These are phyloP conservation scores for Coptodon bakossiorum DNA, from an alignment of 2,113 vertebrate genomes.

Conservation along the genomic window DNA sequence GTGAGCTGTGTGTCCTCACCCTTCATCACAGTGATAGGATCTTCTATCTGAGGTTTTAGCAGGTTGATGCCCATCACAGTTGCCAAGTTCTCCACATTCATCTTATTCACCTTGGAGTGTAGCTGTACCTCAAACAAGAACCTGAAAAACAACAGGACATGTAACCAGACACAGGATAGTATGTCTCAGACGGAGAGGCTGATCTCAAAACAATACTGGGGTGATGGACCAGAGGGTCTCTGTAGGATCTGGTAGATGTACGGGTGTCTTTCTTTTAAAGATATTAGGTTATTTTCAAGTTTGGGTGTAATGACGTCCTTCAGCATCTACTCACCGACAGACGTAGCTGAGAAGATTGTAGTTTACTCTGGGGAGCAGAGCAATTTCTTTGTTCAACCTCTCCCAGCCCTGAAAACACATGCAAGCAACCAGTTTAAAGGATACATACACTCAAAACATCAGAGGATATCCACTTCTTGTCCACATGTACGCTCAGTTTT, in stretches of 20 bases:
- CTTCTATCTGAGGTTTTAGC: conserved; percentile 86
- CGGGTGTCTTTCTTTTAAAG: background rate
- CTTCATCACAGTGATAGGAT: conserved; percentile 91
- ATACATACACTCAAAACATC: background rate
- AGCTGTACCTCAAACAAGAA: conserved; percentile 90
- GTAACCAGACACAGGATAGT: background rate
- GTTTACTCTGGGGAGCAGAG: conserved; percentile 82
- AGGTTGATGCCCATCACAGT: conserved; percentile 97
- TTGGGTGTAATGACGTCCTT: background rate
- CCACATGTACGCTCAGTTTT: background rate
- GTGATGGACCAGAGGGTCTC: background rate
- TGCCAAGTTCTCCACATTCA: conserved; percentile 96
- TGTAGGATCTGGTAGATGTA: background rate
- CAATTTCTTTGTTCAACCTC: conserved; percentile 81
- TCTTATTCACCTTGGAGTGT: conserved; percentile 86
- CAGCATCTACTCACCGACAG: conserved; percentile 78
- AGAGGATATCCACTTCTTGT: background rate
- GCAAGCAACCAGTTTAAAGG: background rate
- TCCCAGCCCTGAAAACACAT: conserved; percentile 73
- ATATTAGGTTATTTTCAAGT: background rate
- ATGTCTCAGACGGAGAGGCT: background rate
- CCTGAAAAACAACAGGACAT: conserved; percentile 54
- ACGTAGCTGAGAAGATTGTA: conserved; percentile 93
- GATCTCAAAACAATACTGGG: background rate
- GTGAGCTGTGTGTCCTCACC: conserved; percentile 64